Evolutionary conservation across 2,888 invertebrate genomes (phyloP), one percentile per base, ranked within the genome.

Genomic region (Caenorhabditis japonica): DNA sequence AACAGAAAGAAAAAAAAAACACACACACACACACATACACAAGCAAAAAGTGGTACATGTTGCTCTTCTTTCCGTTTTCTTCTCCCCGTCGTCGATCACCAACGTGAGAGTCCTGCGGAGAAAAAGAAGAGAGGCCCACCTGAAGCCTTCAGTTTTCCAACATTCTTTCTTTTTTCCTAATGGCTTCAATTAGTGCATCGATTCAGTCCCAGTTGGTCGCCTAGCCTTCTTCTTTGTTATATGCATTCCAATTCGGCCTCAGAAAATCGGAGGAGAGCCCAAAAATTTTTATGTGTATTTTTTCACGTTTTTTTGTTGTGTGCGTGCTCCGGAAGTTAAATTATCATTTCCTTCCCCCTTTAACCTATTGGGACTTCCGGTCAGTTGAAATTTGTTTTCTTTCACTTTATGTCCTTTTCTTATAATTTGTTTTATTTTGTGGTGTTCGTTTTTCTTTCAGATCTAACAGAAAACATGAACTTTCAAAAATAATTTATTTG

Each of bases 131-230:
- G 30, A 25, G 21, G 33, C 46, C 49, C 68, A 68, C 58, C 58
- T 68, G 58, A 68, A 68, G 17, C n/a, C n/a, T n/a, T n/a, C 4
- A 39, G 58, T 64, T 56, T 64, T 56, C 64, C 64, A 56, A 56
- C 64, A 64, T 64, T 64, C 49, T 46, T 33, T 49, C 47, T 62
- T n/a, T n/a, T n/a, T n/a, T 47, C 59, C 56, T 62, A 72, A 72
- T 72, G 72, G 72, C 72, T 72, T 72, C 72, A 72, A 72, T 72
- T 72, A 72, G 72, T 72, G 64, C 72, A 72, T 72, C 72, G 72
- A 72, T 72, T 72, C 72, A 47, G 58, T 7, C 10, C 10, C 30
- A 30, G 30, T 30, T 10, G 30, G 7, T 30, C 55, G 53, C 59
- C n/a, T n/a, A n/a, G n/a, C n/a, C 59, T 59, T 55, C 69, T 69